Evolutionary conservation across 2,888 invertebrate species (phyloP).

Genomic region (Octodonta nipae): DNA sequence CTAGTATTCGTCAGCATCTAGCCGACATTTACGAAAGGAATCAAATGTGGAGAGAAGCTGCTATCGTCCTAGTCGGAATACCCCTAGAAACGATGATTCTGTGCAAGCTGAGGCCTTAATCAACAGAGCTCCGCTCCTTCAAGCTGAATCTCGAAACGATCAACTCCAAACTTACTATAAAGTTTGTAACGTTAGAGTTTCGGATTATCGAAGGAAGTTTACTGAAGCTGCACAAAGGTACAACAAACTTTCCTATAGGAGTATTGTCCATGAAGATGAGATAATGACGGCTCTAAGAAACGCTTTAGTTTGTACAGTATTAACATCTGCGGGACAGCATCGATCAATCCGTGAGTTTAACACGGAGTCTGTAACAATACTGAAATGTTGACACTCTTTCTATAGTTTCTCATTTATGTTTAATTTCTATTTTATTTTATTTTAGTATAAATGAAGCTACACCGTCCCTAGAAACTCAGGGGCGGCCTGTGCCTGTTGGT

Average conservation of each 20-base stretch:
- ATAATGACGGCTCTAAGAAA: conserved; percentile 87
- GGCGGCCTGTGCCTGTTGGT: too few relatives aligned
- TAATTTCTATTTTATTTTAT: too few relatives aligned
- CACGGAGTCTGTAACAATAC: too few relatives aligned
- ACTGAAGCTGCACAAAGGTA: conserved; percentile 75
- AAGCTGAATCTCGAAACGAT: conserved; percentile 87
- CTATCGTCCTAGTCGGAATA: conserved; percentile 87
- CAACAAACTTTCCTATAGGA: conserved; percentile 80
- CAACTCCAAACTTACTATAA: conserved; percentile 92
- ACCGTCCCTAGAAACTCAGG: too few relatives aligned
- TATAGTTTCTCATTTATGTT: too few relatives aligned
- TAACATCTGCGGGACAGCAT: conserved; percentile 95
- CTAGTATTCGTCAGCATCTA: conserved; percentile 87
- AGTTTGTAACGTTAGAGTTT: conserved; percentile 91
- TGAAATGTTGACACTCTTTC: too few relatives aligned
- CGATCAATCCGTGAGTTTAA: too few relatives aligned
- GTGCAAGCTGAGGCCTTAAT: conserved; percentile 94
- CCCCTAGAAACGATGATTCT: conserved; percentile 92
- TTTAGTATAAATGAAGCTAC: too few relatives aligned
- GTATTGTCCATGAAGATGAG: conserved; percentile 85
- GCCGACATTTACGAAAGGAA: conserved; percentile 91
- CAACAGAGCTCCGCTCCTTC: conserved; percentile 84
- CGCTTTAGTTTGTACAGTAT: conserved; percentile 86
- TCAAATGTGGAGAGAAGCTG: conserved; percentile 90
- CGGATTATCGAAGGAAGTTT: conserved; percentile 89